These are phyloP conservation scores for Hesperophylax magnus DNA, from an alignment of 1,140 invertebrate species.

Conservation along the genomic window DNA sequence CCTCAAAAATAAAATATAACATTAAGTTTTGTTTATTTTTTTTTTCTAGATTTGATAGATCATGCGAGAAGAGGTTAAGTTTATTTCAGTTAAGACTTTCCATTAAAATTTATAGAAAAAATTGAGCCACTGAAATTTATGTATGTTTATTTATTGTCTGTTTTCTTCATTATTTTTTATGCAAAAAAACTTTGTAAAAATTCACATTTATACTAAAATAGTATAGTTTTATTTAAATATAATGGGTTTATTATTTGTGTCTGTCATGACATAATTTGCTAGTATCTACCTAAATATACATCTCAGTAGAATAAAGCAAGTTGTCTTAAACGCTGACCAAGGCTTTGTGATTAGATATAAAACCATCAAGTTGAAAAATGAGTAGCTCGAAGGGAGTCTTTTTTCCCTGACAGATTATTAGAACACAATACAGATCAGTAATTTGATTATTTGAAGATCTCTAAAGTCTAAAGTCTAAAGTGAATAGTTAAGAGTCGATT, in stretches of 20 bases:
- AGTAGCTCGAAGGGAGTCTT: background rate
- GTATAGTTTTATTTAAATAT: too few species aligned
- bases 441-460: too few species aligned
- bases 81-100: background rate
- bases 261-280: too few species aligned
- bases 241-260: too few species aligned
- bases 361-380: background rate
- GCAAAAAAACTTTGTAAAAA: background rate
- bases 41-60: too few species aligned
- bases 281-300: background rate
- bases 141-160: background rate
- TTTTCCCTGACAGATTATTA: too few species aligned
- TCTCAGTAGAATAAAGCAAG: slow-evolving; percentile 1
- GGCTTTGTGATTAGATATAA: slow-evolving; percentile 58
- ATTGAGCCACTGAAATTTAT: background rate
- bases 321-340: slow-evolving; percentile 44
- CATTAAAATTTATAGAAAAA: background rate
- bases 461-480: too few species aligned
- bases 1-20: too few species aligned
- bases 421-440: too few species aligned
- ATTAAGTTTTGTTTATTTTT: too few species aligned
- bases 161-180: background rate
- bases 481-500: too few species aligned
- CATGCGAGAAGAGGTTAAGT: too few species aligned
- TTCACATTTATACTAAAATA: background rate